Base-by-base conservation (phyloP, 2,888 invertebrate species). In the Dolichomitus sp. region DNA sequence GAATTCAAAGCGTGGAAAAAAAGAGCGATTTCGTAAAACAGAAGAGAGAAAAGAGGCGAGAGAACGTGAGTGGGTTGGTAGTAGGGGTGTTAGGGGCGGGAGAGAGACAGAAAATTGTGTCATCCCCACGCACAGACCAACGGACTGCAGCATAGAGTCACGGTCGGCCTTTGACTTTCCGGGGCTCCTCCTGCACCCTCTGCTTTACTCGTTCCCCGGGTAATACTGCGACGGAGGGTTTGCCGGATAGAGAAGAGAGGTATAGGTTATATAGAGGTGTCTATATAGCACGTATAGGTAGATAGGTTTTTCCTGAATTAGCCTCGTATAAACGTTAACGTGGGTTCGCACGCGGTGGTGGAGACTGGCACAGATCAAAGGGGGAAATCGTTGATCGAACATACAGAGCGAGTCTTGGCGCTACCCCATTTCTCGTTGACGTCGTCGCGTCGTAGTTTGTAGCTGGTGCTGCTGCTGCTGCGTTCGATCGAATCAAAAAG, bases 131-230 rank as follows among this genome's bases (percentile, higher is more conserved):
- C 80, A 68, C 77, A 52, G 76, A 77, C 73, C 83, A 77, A 80
- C 83, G 83, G 80, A 83, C 80, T 77, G 80, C 83, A 80, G 80
- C 68, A 77, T 77, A 83, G 80, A 83, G 83, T 83, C 83, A 83
- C 83, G 83, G 83, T 83, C 83, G 83, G 83, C 83, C 83, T 83
- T 83, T 83, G 83, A 83, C 83, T 83, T 83, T 83, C 83, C 83
- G 63, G 80, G 80, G 73, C 45, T 72, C 65, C 72, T 66, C 66
- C 52, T 76, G 66, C 80, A 50, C 69, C 45, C 63, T 70, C 50
- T 14, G 27, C 54, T 52, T 52, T 12, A 69, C 80, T 76, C 68
- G 83, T 83, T 69, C 80, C 83, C 80, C 83, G 83, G 83, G 83
- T 77, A 74, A 77, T 65, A 73, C 61, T 61, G 73, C 73, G 73